These are phyloP conservation scores for Saguinus imperator DNA, from an alignment of 2,113 vertebrate species.

Conservation along the genomic window DNA sequence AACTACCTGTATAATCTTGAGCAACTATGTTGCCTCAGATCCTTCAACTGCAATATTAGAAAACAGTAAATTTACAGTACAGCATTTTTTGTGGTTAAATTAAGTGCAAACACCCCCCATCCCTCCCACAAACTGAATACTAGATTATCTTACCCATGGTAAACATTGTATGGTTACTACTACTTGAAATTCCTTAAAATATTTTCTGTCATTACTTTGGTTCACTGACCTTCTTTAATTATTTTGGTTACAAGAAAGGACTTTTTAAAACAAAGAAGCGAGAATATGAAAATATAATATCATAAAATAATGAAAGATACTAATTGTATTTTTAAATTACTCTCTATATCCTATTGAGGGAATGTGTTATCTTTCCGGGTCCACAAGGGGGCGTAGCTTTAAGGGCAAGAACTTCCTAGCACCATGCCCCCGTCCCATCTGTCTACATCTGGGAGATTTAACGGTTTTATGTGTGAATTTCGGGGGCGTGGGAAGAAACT, in stretches of 20 bases:
- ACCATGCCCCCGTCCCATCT: no score
- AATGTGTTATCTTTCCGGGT: no score
- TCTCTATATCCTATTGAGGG: neutral
- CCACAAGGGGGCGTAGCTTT: no score
- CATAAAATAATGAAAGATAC: neutral
- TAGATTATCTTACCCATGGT: neutral
- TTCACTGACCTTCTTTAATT: neutral
- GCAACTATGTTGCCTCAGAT: neutral
- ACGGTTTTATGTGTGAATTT: no score
- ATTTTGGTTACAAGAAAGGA: neutral
- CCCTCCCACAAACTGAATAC: neutral
- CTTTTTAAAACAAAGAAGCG: neutral
- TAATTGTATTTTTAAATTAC: neutral
- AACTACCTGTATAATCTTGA: neutral
- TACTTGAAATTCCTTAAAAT: neutral
- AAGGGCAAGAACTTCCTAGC: no score
- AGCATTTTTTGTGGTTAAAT: neutral
- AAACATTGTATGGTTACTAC: neutral
- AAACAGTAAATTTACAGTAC: neutral
- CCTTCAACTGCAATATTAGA: neutral
- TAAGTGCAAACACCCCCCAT: neutral
- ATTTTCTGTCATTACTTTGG: neutral
- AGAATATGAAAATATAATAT: neutral
- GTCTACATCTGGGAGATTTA: no score
- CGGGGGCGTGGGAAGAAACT: no score